A percentile compares a stretch with the other conserved stretches of the same genome.
phyloP scores from a whole-genome alignment of 2,888 invertebrate species.

The Mellilla xanthometata region DNA sequence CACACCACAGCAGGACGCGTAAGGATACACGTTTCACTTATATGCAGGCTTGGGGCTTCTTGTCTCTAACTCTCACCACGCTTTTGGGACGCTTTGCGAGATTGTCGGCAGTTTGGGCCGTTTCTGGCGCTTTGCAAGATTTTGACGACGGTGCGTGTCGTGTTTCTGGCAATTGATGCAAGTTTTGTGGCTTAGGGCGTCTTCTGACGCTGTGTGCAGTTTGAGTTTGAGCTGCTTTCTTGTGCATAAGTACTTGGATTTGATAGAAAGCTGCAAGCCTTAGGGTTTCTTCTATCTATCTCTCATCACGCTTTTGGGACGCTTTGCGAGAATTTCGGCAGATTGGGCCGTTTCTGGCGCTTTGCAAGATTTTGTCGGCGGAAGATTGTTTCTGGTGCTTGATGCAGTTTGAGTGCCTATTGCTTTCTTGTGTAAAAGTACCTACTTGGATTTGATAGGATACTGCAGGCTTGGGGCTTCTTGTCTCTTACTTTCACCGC shows the following conservation, averaged over 20 bases:
- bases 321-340: constrained; percentile 6
- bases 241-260: constrained; percentile 62
- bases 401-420: constrained; percentile 91
- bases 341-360: constrained; percentile 3
- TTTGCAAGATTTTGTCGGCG: constrained; percentile 8
- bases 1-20: constrained; percentile 69
- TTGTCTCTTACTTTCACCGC: constrained; percentile 4
- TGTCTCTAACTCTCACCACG: constrained; percentile 9
- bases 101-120: no score
- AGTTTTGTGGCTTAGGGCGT: no score
- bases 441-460: constrained; percentile 68
- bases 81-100: no score
- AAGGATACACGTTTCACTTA: constrained; percentile 37
- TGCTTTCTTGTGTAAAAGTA: constrained; percentile 57
- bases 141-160: constrained; percentile 8
- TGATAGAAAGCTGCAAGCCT: constrained; percentile 48
- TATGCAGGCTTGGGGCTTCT: constrained; percentile 17
- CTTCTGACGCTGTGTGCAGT: no score
- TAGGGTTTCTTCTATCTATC: constrained; percentile 4
- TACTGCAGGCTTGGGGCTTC: not conserved
- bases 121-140: not conserved
- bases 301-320: not conserved
- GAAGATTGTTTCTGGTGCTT: no score
- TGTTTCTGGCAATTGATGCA: constrained; percentile 10
- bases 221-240: constrained; percentile 83